Conservation (phyloP, 1,140 invertebrate genomes). For the Acromyrmex charruanus region DNA sequence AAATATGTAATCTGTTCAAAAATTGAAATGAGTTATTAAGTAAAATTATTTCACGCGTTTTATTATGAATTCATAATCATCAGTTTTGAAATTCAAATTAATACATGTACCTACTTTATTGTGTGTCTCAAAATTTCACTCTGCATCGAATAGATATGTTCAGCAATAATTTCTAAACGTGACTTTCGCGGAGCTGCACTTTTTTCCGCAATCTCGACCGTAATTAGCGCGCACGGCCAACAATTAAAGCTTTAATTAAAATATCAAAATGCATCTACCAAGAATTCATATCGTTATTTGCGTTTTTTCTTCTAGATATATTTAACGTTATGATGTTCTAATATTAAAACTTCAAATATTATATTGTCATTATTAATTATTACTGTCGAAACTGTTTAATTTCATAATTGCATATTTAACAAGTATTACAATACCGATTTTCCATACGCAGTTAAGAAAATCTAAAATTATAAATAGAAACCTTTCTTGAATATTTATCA, state of each 20-base stretch:
- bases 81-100: neutral
- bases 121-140: neutral
- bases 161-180: neutral
- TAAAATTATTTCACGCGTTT: neutral
- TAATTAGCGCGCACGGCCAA: neutral
- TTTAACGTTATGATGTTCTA: neutral
- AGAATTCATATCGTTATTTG: neutral
- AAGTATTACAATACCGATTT: no score
- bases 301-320: neutral
- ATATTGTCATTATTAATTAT: neutral
- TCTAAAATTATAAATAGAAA: neutral
- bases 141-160: neutral
- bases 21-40: neutral
- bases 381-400: neutral
- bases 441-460: no score
- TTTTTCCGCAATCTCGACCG: neutral
- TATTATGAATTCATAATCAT: neutral
- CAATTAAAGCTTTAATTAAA: constrained; percentile 31
- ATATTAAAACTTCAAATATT: neutral
- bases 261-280: neutral
- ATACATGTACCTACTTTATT: neutral
- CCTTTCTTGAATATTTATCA: neutral
- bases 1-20: neutral
- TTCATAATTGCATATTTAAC: neutral
- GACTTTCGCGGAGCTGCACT: neutral